Evolutionary conservation across 2,888 invertebrate genomes (phyloP), one percentile per base, ranked within the genome.

Genomic region (Cylloceria caligata): DNA sequence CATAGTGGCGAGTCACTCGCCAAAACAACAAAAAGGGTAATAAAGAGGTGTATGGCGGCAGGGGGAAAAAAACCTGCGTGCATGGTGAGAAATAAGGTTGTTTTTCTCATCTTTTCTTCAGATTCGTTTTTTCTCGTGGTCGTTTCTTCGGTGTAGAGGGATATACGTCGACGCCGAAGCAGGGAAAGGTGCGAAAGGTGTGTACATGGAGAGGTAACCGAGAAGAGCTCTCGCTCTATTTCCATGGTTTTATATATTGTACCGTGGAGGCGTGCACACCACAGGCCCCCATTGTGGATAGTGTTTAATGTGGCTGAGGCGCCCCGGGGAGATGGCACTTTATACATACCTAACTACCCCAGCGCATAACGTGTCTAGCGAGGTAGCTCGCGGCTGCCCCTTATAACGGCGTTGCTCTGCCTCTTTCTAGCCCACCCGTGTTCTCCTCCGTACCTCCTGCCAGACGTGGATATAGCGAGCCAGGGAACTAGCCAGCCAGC

Each of bases 261-360:
- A 60, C 19, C 45, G 34, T 47, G 13, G 72, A 73, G 65, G 60
- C 39, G 73, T 62, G 52, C 60, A 52, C 71, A 30, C 60, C 69
- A 42, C 49, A 57, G 36, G 45, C 24, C 80, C 81, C 83, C 81
- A 84, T 86, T 85, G 85, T 78, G 84, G 86, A 76, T 84, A 84
- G 80, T 84, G 86, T 83, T 88, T 88, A 88, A 88, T 87, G 87
- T 83, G 85, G 83, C 83, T 84, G 73, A 69, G 85, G 73, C 81
- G 75, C 87, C 85, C 84, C 62, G 24, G 86, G 85, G 88, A 87
- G 84, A 82, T 86, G 74, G 75, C 84, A 84, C 85, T 88, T 87
- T 86, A 86, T 83, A 83, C 83, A 81, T 82, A 86, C 81, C 85
- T 73, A 83, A 82, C 80, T 77, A 80, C 72, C 74, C 55, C 69